Evolutionary conservation across 2,113 vertebrate species (phyloP).

Genomic region (human): DNA sequence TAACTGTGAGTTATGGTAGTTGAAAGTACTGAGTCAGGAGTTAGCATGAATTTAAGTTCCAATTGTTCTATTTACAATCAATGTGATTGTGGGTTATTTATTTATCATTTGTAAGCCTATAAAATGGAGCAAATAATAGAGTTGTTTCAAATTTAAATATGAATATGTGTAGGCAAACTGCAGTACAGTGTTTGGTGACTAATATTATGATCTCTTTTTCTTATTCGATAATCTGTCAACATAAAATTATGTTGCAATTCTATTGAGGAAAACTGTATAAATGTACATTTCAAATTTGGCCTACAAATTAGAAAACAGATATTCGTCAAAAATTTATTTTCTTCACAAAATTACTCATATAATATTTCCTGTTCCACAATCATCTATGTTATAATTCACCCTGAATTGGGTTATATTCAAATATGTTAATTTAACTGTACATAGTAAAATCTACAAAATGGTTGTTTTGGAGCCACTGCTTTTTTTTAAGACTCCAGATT

Average conservation of each 20-base stretch:
- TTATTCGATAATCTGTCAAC: not conserved
- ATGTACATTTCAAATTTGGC: not conserved
- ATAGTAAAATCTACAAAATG: not conserved
- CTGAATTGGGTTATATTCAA: not conserved
- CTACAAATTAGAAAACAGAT: not conserved
- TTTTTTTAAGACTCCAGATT: not conserved
- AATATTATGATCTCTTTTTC: not conserved
- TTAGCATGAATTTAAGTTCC: not conserved
- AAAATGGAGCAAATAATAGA: not conserved
- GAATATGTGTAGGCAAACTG: not conserved
- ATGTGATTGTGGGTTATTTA: not conserved
- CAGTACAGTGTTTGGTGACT: not conserved
- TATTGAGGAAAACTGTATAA: not conserved
- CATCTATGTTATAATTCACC: not conserved
- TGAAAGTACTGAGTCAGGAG: not conserved
- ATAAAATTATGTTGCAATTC: constrained; percentile 9
- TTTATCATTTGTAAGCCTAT: not conserved
- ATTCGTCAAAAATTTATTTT: not conserved
- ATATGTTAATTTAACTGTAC: not conserved
- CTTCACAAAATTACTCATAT: not conserved
- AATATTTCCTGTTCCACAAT: not conserved
- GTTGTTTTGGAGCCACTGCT: not conserved
- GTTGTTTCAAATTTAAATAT: not conserved
- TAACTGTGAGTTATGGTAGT: not conserved
- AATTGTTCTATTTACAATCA: not conserved